Evolutionary conservation across 2,888 invertebrate species (phyloP).

Genomic region (Dicycla oo): DNA sequence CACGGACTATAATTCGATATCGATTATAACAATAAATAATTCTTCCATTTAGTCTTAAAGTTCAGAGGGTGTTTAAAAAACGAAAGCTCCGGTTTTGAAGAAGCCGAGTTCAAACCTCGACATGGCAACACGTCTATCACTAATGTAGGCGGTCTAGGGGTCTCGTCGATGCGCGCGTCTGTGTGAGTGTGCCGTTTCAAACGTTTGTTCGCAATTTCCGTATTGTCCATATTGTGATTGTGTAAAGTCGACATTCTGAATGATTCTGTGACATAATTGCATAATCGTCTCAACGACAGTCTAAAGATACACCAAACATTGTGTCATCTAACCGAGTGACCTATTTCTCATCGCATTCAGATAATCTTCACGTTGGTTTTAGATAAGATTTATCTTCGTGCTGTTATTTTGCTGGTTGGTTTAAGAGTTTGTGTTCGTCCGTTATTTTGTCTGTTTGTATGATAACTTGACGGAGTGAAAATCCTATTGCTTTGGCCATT

Average conservation of each 20-base stretch:
- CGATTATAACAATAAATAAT: too few relatives aligned
- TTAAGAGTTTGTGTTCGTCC: not conserved
- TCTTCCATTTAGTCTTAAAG: too few relatives aligned
- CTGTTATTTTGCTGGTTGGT: constrained; percentile 15
- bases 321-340: constrained; percentile 63
- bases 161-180: too few relatives aligned
- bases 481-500: constrained; percentile 4
- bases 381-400: constrained; percentile 59
- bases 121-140: too few relatives aligned
- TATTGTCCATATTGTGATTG: too few relatives aligned
- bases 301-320: constrained; percentile 63
- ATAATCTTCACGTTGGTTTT: constrained; percentile 48
- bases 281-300: constrained; percentile 56
- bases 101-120: too few relatives aligned
- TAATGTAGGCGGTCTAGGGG: too few relatives aligned
- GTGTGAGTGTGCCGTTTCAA: too few relatives aligned
- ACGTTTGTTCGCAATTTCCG: too few relatives aligned
- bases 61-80: too few relatives aligned
- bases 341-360: constrained; percentile 49
- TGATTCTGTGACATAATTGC: constrained; percentile 44
- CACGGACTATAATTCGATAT: too few relatives aligned
- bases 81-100: too few relatives aligned
- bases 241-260: not conserved
- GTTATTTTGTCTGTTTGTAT: constrained; percentile 20
- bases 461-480: not conserved